These are phyloP conservation scores for Ptychadena robeensis DNA, from an alignment of 2,797 vertebrate genomes.

Conservation along the genomic window DNA sequence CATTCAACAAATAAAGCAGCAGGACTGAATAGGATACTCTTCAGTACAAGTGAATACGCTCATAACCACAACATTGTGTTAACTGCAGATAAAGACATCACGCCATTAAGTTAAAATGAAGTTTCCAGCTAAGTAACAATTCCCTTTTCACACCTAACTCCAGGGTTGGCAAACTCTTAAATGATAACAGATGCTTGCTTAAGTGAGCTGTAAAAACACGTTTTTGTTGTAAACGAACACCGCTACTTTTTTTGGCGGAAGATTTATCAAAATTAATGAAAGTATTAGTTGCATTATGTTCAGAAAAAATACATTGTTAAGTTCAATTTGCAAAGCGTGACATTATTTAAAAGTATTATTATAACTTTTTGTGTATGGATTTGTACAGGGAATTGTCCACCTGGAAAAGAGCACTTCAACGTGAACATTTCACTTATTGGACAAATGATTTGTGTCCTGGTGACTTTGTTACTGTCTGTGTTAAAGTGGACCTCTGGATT, in stretches of 20 bases:
- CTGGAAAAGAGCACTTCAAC: not conserved
- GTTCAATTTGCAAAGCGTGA: constrained; percentile 26
- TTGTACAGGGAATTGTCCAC: not conserved
- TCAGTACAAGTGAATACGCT: not conserved
- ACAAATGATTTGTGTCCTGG: not conserved
- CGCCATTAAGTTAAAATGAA: not conserved
- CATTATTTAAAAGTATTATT: constrained; percentile 30
- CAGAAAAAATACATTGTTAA: constrained; percentile 22
- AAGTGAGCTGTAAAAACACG: constrained; percentile 50
- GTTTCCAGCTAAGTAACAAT: constrained; percentile 24
- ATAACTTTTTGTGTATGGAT: constrained; percentile 3
- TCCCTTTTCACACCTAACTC: constrained; percentile 42
- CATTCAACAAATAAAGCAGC: not conserved
- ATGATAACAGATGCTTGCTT: constrained; percentile 50
- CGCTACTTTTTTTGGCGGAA: constrained; percentile 48
- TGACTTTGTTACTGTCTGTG: too few species aligned
- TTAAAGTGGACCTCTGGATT: too few species aligned
- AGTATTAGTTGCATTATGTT: constrained; percentile 52
- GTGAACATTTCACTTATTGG: not conserved
- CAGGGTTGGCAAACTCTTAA: constrained; percentile 18
- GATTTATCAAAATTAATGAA: constrained; percentile 59
- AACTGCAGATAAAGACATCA: not conserved
- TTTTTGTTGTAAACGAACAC: constrained; percentile 47
- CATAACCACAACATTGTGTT: not conserved
- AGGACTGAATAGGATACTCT: not conserved